Evolutionary conservation across 2,888 invertebrate genomes (phyloP).

Genomic region (Rosalia funebris): DNA sequence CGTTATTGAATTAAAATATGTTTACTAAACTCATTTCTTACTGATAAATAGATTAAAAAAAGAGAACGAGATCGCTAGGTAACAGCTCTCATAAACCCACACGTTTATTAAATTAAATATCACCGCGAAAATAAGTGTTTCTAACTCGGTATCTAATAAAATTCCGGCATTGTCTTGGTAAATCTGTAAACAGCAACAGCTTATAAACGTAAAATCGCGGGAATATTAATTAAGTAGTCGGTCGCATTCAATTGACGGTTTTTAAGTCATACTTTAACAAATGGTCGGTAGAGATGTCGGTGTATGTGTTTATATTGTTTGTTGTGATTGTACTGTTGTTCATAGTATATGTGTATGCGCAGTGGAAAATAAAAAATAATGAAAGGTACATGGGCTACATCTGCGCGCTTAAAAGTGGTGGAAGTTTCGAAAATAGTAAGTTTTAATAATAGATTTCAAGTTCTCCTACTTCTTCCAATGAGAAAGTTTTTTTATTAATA

Average conservation of each 20-base stretch:
- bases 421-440: conserved; percentile 17
- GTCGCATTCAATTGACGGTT: conserved; percentile 13
- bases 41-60: conserved; percentile 15
- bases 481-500: too few species aligned
- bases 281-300: conserved; percentile 17
- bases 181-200: conserved; percentile 12
- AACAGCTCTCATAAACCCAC: background rate
- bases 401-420: conserved; percentile 12
- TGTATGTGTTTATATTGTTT: conserved; percentile 12
- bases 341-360: conserved; percentile 35
- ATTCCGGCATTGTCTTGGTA: conserved; percentile 5
- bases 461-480: too few species aligned
- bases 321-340: conserved; percentile 27
- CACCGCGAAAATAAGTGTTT: background rate
- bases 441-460: conserved; percentile 5
- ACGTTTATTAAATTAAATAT: background rate
- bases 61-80: conserved; percentile 7
- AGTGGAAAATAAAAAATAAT: conserved; percentile 34
- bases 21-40: conserved; percentile 16
- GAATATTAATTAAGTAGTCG: conserved; percentile 14
- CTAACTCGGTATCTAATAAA: conserved; percentile 1
- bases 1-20: conserved; percentile 1
- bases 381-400: conserved; percentile 32
- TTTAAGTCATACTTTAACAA: conserved; percentile 15
- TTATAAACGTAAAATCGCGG: conserved; percentile 12